Conservation (phyloP, 35 echinoderm and acorn worm genomes). For the Acanthaster planci region DNA sequence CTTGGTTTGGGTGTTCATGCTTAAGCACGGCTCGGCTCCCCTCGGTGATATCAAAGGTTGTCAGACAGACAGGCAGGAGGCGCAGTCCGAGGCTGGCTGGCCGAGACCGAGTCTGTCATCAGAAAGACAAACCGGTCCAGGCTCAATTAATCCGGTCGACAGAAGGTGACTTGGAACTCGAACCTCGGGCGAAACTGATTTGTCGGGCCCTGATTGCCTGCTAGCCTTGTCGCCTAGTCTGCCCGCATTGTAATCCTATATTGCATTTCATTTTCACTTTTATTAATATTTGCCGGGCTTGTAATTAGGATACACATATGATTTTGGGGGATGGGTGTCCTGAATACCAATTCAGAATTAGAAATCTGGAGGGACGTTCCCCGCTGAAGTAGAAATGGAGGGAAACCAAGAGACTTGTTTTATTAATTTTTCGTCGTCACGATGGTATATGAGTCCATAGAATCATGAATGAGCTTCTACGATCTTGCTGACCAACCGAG, state of each 20-base stretch:
- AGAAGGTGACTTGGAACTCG: conserved; percentile 26
- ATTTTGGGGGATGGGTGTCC: background rate
- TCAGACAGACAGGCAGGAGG: no score
- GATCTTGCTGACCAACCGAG: background rate
- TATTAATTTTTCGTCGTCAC: conserved; percentile 5
- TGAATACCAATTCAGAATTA: conserved; percentile 6
- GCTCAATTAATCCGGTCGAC: conserved; percentile 22
- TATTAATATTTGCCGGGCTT: conserved; percentile 16
- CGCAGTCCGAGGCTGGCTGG: no score
- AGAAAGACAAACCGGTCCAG: conserved; percentile 10
- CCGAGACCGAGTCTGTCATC: conserved; percentile 5
- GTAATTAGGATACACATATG: conserved; percentile 19
- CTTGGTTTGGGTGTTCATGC: background rate
- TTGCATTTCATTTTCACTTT: conserved; percentile 30
- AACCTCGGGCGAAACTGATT: conserved; percentile 23
- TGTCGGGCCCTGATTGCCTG: conserved; percentile 11
- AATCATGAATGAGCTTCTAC: background rate
- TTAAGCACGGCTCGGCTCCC: no score
- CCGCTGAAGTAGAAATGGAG: background rate
- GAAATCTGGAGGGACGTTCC: background rate
- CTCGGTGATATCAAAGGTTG: no score
- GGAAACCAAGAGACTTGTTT: background rate
- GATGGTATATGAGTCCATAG: background rate
- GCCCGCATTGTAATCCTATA: conserved; percentile 9
- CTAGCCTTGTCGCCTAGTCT: background rate